These are phyloP conservation scores for Salarias fasciatus DNA, from an alignment of 2,797 vertebrate species.

Conservation along the genomic window DNA sequence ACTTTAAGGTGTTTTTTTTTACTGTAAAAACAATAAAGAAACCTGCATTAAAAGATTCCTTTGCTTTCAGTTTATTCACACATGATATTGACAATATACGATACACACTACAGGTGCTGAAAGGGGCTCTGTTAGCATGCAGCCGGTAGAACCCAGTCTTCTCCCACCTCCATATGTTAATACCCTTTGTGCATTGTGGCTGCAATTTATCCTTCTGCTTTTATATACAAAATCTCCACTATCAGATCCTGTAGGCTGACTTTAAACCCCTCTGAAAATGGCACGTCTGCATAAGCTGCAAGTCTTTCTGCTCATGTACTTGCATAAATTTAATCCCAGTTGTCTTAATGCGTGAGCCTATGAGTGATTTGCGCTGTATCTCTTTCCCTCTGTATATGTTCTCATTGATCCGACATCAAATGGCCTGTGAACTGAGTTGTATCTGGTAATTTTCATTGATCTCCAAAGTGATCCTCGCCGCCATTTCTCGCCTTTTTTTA, in stretches of 20 bases:
- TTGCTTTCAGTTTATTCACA: neutral
- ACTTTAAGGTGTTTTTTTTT: too few relatives aligned
- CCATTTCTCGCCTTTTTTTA: neutral
- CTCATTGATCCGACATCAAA: constrained; percentile 14
- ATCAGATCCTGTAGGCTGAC: neutral
- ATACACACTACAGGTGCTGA: neutral
- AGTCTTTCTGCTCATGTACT: neutral
- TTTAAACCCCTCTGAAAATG: neutral
- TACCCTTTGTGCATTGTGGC: neutral
- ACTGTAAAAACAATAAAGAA: too few relatives aligned
- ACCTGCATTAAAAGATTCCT: too few relatives aligned
- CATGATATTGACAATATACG: neutral
- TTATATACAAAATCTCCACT: neutral
- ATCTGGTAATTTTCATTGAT: constrained; percentile 1
- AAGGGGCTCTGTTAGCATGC: neutral
- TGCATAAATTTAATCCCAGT: neutral
- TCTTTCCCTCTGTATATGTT: neutral
- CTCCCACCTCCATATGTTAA: neutral
- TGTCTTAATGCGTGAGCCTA: neutral
- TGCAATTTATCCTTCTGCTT: constrained; percentile 4
- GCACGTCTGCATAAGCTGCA: neutral
- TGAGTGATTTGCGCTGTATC: neutral
- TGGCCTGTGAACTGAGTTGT: constrained; percentile 1
- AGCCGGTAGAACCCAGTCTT: neutral
- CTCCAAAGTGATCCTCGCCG: neutral